These are phyloP conservation scores for Saccostrea glomerata DNA, from an alignment of 1,140 invertebrate species.

Conservation along the genomic window DNA sequence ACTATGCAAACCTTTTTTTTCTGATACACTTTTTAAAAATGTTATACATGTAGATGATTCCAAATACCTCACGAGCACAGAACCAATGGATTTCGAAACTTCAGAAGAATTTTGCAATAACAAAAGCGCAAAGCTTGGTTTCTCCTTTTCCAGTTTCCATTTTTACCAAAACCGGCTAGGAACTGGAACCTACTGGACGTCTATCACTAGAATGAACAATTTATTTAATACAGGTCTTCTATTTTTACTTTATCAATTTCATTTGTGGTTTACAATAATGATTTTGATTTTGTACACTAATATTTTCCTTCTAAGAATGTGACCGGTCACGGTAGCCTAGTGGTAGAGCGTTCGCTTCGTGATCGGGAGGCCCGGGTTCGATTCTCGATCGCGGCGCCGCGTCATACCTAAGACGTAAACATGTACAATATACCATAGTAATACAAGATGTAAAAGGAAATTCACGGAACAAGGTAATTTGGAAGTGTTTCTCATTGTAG, in stretches of 20 bases:
- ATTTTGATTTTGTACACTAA: background rate
- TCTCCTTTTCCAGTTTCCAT: background rate
- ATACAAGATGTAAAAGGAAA: background rate
- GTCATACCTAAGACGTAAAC: too few relatives aligned
- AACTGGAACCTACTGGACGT: background rate
- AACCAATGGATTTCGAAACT: background rate
- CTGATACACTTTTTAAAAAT: background rate
- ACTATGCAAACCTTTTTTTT: too few relatives aligned
- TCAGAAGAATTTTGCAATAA: background rate
- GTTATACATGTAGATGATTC: background rate
- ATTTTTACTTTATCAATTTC: background rate
- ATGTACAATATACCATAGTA: too few relatives aligned
- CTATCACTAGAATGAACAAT: background rate
- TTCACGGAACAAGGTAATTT: background rate
- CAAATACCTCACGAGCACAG: background rate
- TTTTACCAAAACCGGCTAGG: background rate
- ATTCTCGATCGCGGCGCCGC: too few relatives aligned
- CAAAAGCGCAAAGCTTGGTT: background rate
- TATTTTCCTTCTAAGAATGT: too few relatives aligned
- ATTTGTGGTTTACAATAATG: background rate
- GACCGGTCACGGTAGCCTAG: too few relatives aligned
- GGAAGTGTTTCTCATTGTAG: background rate
- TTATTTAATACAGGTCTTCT: background rate
- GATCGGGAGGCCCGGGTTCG: too few relatives aligned
- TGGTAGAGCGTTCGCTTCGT: too few relatives aligned